phyloP scores from a whole-genome alignment of 2,888 invertebrate genomes.

The Ligdia adustata region DNA sequence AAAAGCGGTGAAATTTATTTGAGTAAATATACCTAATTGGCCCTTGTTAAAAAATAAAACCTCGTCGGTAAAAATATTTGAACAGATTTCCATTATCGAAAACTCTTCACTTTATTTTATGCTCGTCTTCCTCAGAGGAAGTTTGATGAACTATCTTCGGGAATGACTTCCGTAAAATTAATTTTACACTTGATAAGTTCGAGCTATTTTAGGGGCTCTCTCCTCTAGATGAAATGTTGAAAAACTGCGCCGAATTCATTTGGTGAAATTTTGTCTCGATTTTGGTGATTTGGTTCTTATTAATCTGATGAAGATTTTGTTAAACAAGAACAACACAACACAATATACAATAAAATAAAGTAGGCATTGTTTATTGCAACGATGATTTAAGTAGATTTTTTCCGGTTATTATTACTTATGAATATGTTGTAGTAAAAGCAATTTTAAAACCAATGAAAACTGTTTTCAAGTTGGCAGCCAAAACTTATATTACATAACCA shows the following conservation, averaged over 20 bases:
- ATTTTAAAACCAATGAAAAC: too few relatives aligned
- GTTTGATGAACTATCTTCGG: slow-evolving; percentile 63
- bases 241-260: slow-evolving; percentile 15
- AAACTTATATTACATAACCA: too few relatives aligned
- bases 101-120: slow-evolving; percentile 47
- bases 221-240: slow-evolving; percentile 4
- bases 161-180: slow-evolving; percentile 59
- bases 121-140: slow-evolving; percentile 59
- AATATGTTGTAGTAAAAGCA: too few relatives aligned
- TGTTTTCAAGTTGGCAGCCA: too few relatives aligned
- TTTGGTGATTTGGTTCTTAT: not conserved
- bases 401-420: too few relatives aligned
- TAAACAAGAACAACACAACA: too few relatives aligned
- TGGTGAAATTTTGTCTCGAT: not conserved
- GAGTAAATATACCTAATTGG: too few relatives aligned
- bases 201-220: slow-evolving; percentile 41
- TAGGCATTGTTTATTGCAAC: too few relatives aligned
- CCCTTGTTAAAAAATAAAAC: not conserved
- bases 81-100: slow-evolving; percentile 35
- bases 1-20: too few relatives aligned
- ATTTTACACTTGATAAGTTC: slow-evolving; percentile 65
- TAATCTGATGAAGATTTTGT: too few relatives aligned
- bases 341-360: too few relatives aligned
- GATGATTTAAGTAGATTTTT: too few relatives aligned
- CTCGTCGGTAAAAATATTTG: slow-evolving; percentile 28